Base-by-base conservation (phyloP, 2,113 vertebrate genomes). In the Talpa occidentalis region DNA sequence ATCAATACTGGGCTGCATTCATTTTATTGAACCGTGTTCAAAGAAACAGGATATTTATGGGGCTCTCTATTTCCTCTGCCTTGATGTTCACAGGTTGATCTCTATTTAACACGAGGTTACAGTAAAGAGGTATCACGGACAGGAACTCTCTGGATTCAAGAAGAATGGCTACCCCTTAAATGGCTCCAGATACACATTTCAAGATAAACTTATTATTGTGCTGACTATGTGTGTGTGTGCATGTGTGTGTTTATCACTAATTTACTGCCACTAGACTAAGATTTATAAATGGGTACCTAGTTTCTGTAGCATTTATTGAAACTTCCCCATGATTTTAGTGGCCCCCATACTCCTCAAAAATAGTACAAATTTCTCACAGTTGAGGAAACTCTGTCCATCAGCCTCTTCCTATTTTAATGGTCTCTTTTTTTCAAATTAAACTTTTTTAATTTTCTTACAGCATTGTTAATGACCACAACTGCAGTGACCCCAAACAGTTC, bases 11-110 rank as follows among this genome's bases (percentile, higher is more conserved):
- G 47, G 40, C 30, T 82, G 84, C 76, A 49, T 87, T 96, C 72
- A 47, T 88, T 90, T 85, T 69, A 93, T 47, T 81, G 37, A 96
- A 56, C 26, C 56, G 12, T 84, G 30, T 60, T 96, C 52, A 91
- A 95, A 94, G 64, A 91, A 93, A 88, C 3, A 24, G 64, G 44
- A 83, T 91, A 12, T 79, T 93, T 69, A 93, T 24, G 19, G 40
- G 44, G 15, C n/a, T 70, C 40, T 77, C 73, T 89, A 37, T 22
- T 88, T 79, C 64, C 5, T 52, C 66, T 21, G 62, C 44, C 35
- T 88, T 37, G 24, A 93, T 88, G 56, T 22, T 76, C 80, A 77
- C 28, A 94, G 30, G 40, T 44, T 93, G 44, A 74, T 89, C 59
- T 66, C 16, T 28, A 66, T 85, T 78, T 82, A 79, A 87, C 26